phyloP scores from a whole-genome alignment of 2,797 vertebrate species.

The Tangara arthus region DNA sequence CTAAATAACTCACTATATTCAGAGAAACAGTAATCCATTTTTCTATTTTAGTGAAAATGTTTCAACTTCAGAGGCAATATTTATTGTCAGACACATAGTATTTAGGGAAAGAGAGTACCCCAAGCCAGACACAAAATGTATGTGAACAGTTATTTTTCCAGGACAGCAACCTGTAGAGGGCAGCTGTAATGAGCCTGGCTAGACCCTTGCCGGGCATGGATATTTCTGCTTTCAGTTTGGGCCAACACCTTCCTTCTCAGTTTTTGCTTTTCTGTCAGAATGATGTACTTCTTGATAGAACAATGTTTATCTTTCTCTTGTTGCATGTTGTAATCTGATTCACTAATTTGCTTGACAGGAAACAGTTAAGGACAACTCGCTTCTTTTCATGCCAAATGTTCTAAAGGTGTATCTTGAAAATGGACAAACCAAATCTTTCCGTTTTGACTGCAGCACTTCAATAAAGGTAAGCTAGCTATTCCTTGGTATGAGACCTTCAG shows the following conservation, averaged over 20 bases:
- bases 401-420: constrained; percentile 99
- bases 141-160: background rate
- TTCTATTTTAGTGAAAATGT: background rate
- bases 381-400: constrained; percentile 99
- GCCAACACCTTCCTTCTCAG: background rate
- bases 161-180: background rate
- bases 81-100: background rate
- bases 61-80: background rate
- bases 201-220: background rate
- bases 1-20: background rate
- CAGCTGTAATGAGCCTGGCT: background rate
- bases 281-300: background rate
- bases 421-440: constrained; percentile 97
- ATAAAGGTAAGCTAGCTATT: constrained; percentile 85
- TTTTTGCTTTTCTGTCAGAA: background rate
- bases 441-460: constrained; percentile 94
- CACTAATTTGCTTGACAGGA: constrained; percentile 71
- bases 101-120: background rate
- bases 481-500: background rate
- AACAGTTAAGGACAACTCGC: constrained; percentile 87
- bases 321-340: constrained; percentile 33
- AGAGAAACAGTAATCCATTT: background rate
- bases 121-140: background rate
- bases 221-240: background rate
- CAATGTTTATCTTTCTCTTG: background rate